Evolutionary conservation across 2,888 invertebrate genomes (phyloP), one percentile per base, ranked within the genome.

Genomic region (Heteromurus nitidus): DNA sequence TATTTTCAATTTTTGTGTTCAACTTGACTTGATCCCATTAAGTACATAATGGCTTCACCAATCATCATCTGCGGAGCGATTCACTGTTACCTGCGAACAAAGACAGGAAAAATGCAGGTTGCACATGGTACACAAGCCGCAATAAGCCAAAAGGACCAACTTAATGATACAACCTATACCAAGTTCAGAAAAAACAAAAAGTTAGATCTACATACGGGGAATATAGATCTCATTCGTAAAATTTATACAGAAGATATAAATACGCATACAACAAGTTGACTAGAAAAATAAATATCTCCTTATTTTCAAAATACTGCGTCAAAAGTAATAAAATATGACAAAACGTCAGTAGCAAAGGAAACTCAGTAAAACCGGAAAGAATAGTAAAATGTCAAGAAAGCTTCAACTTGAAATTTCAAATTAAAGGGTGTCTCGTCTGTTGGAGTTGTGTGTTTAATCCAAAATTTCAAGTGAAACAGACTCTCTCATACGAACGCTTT

Each of bases 401-500:
- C 75, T 80, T 81, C 83, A 77, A 74, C 83, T 83, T 83, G 83
- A 83, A 83, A 83, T 76, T 83, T 83, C 74, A 81, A 83, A 83
- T 83, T 75, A 83, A 76, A 76, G 44, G 58, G 65, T 31, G 70
- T 68, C 80, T 80, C 80, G 68, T 80, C 80, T 60, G 58, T 31
- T 44, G 69, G 81, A 81, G 81, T 13, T 30, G 69, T 75, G 31
- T 24, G 55, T 68, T 77, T 77, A 83, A 83, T 83, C 70, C 81
- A 83, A 83, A 83, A 83, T 83, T 83, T 83, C 83, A 83, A 83
- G 83, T 83, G 77, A 83, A 83, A 83, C 77, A 69, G 67, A 81
- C 75, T 81, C 81, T 81, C 75, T 81, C 81, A 81, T 81, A 75
- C 83, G 89, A 94, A 94, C 91, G 94, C 95, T 91, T 95, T 95